Conservation (phyloP, 2,113 vertebrate genomes). For the Copsychus sechellarum region DNA sequence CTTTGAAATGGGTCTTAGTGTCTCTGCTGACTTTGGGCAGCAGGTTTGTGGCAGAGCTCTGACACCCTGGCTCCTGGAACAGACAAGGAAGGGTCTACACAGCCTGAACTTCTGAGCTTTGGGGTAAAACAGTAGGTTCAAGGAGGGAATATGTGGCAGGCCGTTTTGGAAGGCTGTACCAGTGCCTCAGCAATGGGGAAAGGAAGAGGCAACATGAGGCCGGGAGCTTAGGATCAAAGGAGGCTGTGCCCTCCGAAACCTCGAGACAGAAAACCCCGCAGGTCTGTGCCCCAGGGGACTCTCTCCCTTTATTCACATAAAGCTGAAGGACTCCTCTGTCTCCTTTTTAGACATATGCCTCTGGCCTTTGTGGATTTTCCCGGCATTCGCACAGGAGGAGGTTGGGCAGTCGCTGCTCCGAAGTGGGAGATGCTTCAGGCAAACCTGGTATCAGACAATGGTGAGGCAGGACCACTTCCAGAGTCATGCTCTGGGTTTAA, state of each 20-base stretch:
- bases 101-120: background rate
- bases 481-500: background rate
- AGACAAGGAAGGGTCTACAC: background rate
- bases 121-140: background rate
- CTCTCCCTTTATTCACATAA: background rate
- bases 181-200: background rate
- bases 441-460: background rate
- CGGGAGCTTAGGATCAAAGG: rapidly evolving
- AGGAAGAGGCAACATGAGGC: rapidly evolving
- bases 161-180: rapidly evolving
- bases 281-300: no score
- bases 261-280: background rate
- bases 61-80: background rate
- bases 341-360: no score
- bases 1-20: background rate
- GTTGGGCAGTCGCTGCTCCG: rapidly evolving
- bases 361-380: background rate
- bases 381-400: background rate
- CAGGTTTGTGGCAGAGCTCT: background rate
- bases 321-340: background rate
- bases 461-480: rapidly evolving
- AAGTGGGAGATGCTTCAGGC: rapidly evolving
- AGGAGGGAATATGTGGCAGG: background rate
- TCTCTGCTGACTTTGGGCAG: rapidly evolving
- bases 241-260: rapidly evolving